Evolutionary conservation across 2,113 vertebrate species (phyloP).

Genomic region (Equus przewalskii): DNA sequence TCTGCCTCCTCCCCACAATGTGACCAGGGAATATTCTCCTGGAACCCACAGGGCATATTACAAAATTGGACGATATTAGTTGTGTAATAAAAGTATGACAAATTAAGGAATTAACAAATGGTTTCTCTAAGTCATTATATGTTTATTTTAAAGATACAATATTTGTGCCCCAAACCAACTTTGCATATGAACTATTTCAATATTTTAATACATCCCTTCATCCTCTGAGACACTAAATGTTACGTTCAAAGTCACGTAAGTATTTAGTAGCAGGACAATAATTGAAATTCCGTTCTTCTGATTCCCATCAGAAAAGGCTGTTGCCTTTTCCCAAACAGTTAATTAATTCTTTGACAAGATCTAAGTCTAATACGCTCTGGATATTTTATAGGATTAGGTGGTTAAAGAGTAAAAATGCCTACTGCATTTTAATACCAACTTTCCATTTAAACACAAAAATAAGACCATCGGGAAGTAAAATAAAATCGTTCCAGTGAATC

Average conservation of each 20-base stretch:
- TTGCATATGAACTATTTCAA: background rate
- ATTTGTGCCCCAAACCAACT: background rate
- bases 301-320: background rate
- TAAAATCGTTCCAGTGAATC: background rate
- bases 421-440: background rate
- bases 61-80: background rate
- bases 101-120: background rate
- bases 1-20: background rate
- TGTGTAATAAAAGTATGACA: background rate
- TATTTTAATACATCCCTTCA: background rate
- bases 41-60: background rate
- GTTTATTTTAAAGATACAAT: background rate
- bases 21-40: background rate
- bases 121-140: background rate
- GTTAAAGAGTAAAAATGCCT: background rate
- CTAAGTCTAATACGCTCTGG: background rate
- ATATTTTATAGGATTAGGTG: background rate
- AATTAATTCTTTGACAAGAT: background rate
- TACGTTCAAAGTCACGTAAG: background rate
- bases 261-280: background rate
- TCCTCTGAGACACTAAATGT: background rate
- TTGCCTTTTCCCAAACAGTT: background rate
- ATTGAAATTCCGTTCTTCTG: slow-evolving; percentile 13
- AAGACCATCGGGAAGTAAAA: background rate
- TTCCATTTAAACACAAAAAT: slow-evolving; percentile 37